Conservation (phyloP, 2,888 invertebrate genomes). For the Eudemis profundana region DNA sequence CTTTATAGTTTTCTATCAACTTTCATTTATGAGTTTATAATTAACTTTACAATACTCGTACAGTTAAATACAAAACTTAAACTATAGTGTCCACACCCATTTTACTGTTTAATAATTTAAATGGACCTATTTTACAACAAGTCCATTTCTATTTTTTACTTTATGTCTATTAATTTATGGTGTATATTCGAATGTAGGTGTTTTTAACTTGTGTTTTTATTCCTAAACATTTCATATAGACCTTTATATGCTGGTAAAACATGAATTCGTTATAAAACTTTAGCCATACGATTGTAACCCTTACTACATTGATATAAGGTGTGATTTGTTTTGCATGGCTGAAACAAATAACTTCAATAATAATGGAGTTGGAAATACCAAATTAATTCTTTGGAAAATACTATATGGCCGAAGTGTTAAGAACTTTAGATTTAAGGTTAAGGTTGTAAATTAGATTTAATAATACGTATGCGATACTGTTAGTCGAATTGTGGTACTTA, state of each 20-base stretch:
- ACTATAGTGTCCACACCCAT: no score
- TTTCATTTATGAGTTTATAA: no score
- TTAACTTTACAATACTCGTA: no score
- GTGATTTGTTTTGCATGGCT: conserved; percentile 11
- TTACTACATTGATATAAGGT: neutral
- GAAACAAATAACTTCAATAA: conserved; percentile 24
- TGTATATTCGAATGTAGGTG: neutral
- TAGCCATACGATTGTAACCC: conserved; percentile 1
- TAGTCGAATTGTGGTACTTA: no score
- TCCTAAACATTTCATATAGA: neutral
- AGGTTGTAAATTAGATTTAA: no score
- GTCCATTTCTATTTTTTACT: neutral
- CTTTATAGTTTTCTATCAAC: no score
- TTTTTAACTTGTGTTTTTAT: neutral
- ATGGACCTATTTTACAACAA: neutral
- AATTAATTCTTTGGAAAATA: conserved; percentile 35
- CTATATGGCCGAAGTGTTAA: conserved; percentile 5
- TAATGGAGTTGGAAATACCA: conserved; percentile 40
- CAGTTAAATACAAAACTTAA: no score
- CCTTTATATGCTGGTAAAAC: conserved; percentile 1
- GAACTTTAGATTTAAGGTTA: conserved; percentile 15
- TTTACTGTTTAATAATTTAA: neutral
- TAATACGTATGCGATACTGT: no score
- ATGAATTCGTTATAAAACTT: neutral
- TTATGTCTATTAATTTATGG: neutral